These are phyloP conservation scores for Tyto alba DNA, from an alignment of 2,113 vertebrate genomes.

Conservation along the genomic window DNA sequence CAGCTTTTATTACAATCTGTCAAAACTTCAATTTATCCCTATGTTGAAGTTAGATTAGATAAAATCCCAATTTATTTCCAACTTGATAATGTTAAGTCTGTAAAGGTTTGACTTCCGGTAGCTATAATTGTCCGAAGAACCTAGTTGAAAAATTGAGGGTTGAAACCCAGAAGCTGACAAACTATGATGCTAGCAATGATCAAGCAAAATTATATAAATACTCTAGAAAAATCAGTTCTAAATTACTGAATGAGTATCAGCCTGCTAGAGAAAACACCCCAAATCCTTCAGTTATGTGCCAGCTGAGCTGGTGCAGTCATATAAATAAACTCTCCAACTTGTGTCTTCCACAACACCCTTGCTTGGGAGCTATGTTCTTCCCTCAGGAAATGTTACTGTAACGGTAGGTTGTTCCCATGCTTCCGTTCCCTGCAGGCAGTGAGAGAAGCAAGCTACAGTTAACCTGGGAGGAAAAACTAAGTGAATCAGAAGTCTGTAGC, in stretches of 20 bases:
- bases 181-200: neutral
- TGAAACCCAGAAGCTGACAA: neutral
- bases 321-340: neutral
- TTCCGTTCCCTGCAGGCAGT: neutral
- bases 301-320: neutral
- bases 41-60: constrained; percentile 52
- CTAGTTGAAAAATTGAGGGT: neutral
- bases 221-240: neutral
- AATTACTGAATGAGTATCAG: neutral
- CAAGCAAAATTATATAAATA: neutral
- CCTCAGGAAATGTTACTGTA: neutral
- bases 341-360: neutral
- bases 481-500: neutral
- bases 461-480: neutral
- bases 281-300: neutral
- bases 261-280: neutral
- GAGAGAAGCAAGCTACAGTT: neutral
- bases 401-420: neutral
- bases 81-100: neutral
- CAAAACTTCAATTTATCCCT: constrained; percentile 47
- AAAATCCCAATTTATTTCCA: constrained; percentile 63
- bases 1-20: constrained; percentile 37
- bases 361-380: neutral
- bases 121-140: neutral
- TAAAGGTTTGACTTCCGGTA: neutral